A percentile compares a stretch with the other conserved stretches of the same genome.
Conservation (phyloP, 2,797 vertebrate genomes). For the Sebastes iracundus region DNA sequence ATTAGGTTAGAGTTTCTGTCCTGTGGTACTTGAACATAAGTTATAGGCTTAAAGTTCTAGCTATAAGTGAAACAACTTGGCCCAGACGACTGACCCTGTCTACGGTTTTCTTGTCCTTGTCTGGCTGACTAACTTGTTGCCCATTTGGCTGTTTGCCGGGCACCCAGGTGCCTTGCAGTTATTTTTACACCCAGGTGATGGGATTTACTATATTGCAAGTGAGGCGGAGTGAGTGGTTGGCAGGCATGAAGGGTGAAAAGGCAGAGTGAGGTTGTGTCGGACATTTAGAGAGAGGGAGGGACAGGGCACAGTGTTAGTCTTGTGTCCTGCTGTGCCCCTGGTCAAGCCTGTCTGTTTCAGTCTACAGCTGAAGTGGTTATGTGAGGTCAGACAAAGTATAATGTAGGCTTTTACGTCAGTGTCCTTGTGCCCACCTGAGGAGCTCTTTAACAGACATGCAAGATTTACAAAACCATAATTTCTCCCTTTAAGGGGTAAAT, state of each 20-base stretch:
- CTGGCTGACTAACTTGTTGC: background rate
- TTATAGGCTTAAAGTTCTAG: background rate
- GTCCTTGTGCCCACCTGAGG: background rate
- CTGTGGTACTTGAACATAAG: background rate
- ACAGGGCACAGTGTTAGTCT: slow-evolving; percentile 5
- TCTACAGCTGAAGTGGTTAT: slow-evolving; percentile 19
- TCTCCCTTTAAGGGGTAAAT: background rate
- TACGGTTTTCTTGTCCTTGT: slow-evolving; percentile 15
- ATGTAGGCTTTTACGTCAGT: slow-evolving; percentile 13
- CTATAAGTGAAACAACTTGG: background rate
- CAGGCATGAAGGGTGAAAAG: slow-evolving; percentile 21
- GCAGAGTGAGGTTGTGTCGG: slow-evolving; percentile 8
- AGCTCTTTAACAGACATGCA: background rate
- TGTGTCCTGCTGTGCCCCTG: slow-evolving; percentile 45
- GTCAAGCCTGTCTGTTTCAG: slow-evolving; percentile 29
- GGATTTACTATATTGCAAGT: slow-evolving; percentile 64
- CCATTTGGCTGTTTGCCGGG: slow-evolving; percentile 23
- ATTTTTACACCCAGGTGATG: slow-evolving; percentile 72
- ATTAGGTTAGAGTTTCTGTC: background rate
- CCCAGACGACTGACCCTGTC: background rate
- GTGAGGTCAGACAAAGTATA: slow-evolving; percentile 36
- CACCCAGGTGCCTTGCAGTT: slow-evolving; percentile 36
- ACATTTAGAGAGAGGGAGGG: background rate
- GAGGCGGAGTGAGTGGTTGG: slow-evolving; percentile 36
- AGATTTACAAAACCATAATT: background rate